Percentiles rank a stretch among this genome's conserved stretches.
Conservation (phyloP, 2,113 vertebrate species). For the Grammomys surdaster region DNA sequence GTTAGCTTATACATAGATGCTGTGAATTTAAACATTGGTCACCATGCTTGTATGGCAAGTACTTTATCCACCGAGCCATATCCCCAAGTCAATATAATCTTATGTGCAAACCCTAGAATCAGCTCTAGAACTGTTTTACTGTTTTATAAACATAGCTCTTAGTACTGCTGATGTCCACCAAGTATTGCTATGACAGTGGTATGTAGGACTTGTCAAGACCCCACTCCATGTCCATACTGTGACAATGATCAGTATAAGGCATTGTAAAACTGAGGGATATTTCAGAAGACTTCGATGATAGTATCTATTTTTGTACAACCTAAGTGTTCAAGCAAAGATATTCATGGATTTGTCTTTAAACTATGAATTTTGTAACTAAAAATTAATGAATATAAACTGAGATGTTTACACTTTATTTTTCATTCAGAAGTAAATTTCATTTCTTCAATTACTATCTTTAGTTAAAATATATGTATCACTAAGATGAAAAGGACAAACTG, state of each 20-base stretch:
- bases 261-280: not conserved
- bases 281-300: not conserved
- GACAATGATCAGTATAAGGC: not conserved
- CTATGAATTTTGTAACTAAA: not conserved
- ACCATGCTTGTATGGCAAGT: not conserved
- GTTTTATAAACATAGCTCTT: not conserved
- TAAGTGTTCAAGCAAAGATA: not conserved
- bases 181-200: not conserved
- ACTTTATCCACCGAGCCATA: too few species aligned
- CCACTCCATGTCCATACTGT: not conserved
- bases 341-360: constrained; percentile 28
- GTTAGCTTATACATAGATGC: not conserved
- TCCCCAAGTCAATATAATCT: too few species aligned
- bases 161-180: not conserved
- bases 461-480: constrained; percentile 60
- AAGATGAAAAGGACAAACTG: constrained; percentile 58
- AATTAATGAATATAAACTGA: constrained; percentile 49
- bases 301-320: not conserved
- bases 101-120: not conserved
- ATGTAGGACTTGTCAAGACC: not conserved
- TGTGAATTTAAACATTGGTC: not conserved
- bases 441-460: constrained; percentile 4
- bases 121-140: not conserved
- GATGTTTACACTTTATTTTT: constrained; percentile 53
- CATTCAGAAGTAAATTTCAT: constrained; percentile 35